Percentiles rank a stretch among this genome's conserved stretches.
These are phyloP conservation scores for Melanotaenia nigrans DNA, from an alignment of 2,797 vertebrate genomes.

Conservation along the genomic window DNA sequence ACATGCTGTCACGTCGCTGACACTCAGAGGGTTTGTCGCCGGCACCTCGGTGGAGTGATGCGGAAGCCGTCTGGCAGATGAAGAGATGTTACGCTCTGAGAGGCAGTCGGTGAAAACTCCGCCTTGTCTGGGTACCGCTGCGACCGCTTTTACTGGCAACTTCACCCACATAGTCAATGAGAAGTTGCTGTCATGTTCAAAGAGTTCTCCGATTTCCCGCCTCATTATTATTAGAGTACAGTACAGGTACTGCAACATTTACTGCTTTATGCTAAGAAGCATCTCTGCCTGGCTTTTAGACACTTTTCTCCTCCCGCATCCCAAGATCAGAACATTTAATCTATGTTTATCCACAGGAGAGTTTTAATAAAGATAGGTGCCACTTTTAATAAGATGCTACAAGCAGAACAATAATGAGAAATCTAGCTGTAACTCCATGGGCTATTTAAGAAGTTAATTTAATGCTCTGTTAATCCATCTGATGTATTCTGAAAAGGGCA, in stretches of 20 bases:
- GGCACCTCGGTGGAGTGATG: too few species aligned
- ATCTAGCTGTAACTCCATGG: conserved; percentile 15
- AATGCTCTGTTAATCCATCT: conserved; percentile 18
- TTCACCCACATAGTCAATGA: conserved; percentile 8
- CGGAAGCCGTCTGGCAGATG: conserved; percentile 1
- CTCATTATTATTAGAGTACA: not conserved
- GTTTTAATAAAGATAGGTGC: conserved; percentile 14
- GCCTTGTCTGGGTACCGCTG: conserved; percentile 11
- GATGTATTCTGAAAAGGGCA: conserved; percentile 48
- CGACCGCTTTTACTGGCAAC: conserved; percentile 1
- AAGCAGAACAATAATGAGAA: conserved; percentile 18
- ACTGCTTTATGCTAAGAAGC: not conserved
- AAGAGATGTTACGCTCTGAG: conserved; percentile 33
- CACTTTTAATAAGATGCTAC: conserved; percentile 16
- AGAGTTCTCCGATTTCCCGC: not conserved
- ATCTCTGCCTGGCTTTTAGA: not conserved
- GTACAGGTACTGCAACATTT: not conserved
- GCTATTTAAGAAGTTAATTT: conserved; percentile 29
- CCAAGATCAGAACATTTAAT: not conserved
- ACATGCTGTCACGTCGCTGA: conserved; percentile 37
- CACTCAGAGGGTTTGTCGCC: conserved; percentile 54
- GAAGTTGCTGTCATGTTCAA: conserved; percentile 3
- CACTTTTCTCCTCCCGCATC: not conserved
- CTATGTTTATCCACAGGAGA: not conserved
- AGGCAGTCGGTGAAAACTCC: conserved; percentile 20